These are phyloP conservation scores for Synanthedon vespiformis DNA, from an alignment of 2,888 invertebrate genomes.

Conservation along the genomic window DNA sequence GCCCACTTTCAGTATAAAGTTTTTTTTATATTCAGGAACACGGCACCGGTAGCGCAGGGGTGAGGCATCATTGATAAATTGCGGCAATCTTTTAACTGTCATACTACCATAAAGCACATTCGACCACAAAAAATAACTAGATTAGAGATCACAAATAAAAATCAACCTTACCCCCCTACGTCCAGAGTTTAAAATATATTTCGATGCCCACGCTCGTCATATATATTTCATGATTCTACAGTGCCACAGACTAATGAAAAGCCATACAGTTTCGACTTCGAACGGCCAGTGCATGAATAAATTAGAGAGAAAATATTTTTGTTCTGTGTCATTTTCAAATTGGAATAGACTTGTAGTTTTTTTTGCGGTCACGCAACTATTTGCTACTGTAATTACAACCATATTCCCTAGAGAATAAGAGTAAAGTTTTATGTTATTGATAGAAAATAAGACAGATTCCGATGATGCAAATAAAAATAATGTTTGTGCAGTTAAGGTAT, in stretches of 20 bases:
- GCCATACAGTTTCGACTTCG: neutral
- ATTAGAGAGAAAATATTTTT: neutral
- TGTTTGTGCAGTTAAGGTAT: neutral
- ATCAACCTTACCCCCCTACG: neutral
- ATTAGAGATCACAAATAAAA: neutral
- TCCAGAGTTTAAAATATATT: neutral
- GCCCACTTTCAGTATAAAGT: neutral
- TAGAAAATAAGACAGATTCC: no score
- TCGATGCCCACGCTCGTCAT: no score
- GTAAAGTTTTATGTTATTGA: no score
- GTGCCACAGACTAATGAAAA: neutral
- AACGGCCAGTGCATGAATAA: neutral
- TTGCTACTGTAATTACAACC: no score
- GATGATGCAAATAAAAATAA: neutral
- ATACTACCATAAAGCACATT: neutral
- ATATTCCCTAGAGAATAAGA: no score
- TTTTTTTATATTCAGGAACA: slow-evolving; percentile 1
- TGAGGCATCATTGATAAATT: slow-evolving; percentile 23
- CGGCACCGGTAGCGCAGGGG: slow-evolving; percentile 7
- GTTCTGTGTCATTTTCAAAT: neutral
- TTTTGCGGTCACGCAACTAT: neutral
- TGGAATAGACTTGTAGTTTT: neutral
- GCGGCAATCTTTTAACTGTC: slow-evolving; percentile 1
- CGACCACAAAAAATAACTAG: neutral
- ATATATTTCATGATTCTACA: neutral